A percentile compares a stretch with the other conserved stretches of the same genome.
These are phyloP conservation scores for Macropodus opercularis DNA, from an alignment of 2,797 vertebrate species.

Conservation along the genomic window DNA sequence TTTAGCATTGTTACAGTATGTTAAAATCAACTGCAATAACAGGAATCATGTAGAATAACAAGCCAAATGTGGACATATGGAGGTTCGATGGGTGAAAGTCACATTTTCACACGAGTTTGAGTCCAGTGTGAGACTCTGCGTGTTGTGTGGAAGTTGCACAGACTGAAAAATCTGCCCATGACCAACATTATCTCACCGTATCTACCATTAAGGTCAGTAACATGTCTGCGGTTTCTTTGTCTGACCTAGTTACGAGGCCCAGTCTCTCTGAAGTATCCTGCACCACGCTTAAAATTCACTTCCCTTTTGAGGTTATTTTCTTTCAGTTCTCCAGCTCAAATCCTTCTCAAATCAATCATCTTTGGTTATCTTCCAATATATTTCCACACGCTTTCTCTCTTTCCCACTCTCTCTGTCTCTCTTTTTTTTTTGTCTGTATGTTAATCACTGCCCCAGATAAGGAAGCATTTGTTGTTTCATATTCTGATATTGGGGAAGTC, in stretches of 20 bases:
- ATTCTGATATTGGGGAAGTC: slow-evolving; percentile 20
- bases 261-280: slow-evolving; percentile 50
- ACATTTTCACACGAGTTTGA: too few species aligned
- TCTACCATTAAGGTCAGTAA: slow-evolving; percentile 49
- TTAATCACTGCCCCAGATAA: slow-evolving; percentile 61
- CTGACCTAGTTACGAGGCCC: slow-evolving; percentile 55
- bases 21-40: background rate
- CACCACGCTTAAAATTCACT: slow-evolving; percentile 41
- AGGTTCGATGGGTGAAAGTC: too few species aligned
- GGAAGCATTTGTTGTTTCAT: slow-evolving; percentile 27
- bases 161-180: background rate
- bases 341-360: slow-evolving; percentile 41
- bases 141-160: background rate
- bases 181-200: slow-evolving; percentile 2
- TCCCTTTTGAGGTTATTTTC: slow-evolving; percentile 24
- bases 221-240: slow-evolving; percentile 26
- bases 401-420: background rate
- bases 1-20: too few species aligned
- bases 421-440: slow-evolving; percentile 40
- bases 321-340: slow-evolving; percentile 27
- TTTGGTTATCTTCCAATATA: slow-evolving; percentile 13
- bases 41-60: too few species aligned
- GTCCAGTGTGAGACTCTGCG: too few species aligned
- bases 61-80: too few species aligned
- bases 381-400: background rate